Evolutionary conservation across 2,888 invertebrate species (phyloP).

Genomic region (Napeogenes inachia): DNA sequence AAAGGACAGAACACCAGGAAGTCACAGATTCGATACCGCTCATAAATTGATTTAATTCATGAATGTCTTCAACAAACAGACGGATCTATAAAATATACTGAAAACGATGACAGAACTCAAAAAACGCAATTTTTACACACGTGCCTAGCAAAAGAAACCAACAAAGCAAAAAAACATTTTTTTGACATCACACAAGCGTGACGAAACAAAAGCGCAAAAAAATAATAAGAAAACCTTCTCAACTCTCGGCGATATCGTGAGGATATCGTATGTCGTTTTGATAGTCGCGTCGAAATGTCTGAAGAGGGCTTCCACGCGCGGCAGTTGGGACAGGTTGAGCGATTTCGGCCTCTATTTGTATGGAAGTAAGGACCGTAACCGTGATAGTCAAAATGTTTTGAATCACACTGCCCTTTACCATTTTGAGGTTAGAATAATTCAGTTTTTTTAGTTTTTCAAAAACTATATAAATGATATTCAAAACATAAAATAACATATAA

Average conservation of each 20-base stretch:
- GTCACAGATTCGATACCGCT: too few species aligned
- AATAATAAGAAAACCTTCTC: conserved; percentile 54
- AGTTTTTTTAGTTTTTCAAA: neutral
- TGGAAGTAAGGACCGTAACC: conserved; percentile 48
- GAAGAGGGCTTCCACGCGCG: conserved; percentile 66
- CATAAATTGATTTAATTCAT: too few species aligned
- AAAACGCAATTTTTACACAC: conserved; percentile 17
- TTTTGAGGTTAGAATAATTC: neutral
- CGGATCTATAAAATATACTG: conserved; percentile 14
- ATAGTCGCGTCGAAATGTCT: conserved; percentile 63
- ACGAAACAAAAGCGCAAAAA: conserved; percentile 21
- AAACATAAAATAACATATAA: conserved; percentile 18
- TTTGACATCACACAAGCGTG: conserved; percentile 30
- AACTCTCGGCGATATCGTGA: conserved; percentile 62
- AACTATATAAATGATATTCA: conserved; percentile 19
- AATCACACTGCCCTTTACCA: neutral
- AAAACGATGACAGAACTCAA: conserved; percentile 8
- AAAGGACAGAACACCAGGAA: too few species aligned
- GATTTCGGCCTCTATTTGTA: conserved; percentile 67
- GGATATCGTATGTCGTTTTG: conserved; percentile 63
- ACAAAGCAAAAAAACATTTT: conserved; percentile 28
- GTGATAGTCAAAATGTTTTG: conserved; percentile 16
- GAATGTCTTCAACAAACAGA: conserved; percentile 14
- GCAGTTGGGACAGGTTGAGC: conserved; percentile 71
- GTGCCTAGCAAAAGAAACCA: too few species aligned